These are phyloP conservation scores for Herminia tarsipennalis DNA, from an alignment of 2,888 invertebrate genomes.

Conservation along the genomic window DNA sequence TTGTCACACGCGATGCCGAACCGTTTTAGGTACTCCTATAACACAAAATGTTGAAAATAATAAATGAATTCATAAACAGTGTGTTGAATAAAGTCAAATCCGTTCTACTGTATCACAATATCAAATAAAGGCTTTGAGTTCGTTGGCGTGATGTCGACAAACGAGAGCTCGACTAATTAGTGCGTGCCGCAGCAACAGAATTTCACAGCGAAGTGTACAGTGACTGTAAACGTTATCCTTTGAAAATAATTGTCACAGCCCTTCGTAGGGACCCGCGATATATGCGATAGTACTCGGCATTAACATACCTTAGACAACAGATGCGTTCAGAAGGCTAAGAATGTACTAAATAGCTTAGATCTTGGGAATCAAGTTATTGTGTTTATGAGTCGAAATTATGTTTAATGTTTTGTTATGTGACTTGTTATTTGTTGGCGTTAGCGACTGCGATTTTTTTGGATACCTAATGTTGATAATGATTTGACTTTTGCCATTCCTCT, in stretches of 20 bases:
- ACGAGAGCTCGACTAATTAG: constrained; percentile 35
- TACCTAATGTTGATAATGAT: too few species aligned
- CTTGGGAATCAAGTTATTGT: background rate
- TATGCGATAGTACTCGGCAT: background rate
- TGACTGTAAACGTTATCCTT: background rate
- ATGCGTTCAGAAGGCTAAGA: background rate
- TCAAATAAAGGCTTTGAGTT: constrained; percentile 22
- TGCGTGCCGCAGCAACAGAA: constrained; percentile 17
- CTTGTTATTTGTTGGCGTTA: too few species aligned
- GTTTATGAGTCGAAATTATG: too few species aligned
- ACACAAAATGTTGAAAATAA: too few species aligned
- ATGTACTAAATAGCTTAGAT: background rate
- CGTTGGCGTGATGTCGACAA: constrained; percentile 1
- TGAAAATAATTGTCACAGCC: background rate
- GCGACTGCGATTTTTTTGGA: too few species aligned
- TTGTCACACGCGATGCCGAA: too few species aligned
- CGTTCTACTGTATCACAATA: background rate
- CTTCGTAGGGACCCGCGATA: background rate
- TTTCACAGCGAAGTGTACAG: constrained; percentile 19
- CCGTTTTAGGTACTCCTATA: too few species aligned
- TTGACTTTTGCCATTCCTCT: too few species aligned
- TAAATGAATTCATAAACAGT: too few species aligned
- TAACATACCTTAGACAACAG: background rate
- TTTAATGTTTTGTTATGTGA: too few species aligned
- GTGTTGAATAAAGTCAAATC: background rate